Base-by-base conservation (phyloP, 2,113 vertebrate species). In the Rhinopithecus roxellana region DNA sequence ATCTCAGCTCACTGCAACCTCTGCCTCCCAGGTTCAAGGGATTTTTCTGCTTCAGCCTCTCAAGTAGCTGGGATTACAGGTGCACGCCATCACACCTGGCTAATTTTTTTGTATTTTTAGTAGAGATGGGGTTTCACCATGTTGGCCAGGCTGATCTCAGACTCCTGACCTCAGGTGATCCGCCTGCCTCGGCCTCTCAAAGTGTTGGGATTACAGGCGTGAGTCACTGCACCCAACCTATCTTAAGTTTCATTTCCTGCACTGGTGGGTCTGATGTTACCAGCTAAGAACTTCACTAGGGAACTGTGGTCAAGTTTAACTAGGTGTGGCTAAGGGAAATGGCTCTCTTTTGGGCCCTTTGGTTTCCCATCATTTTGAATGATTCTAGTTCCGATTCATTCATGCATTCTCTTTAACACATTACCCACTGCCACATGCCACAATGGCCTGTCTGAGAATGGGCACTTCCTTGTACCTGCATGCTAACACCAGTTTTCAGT, bases 401-500 rank as follows among this genome's bases (percentile, higher is more conserved):
- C 6, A 1, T 22, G 8, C 7, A 1, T 8, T 77, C 10, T 20
- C 50, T 83, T 40, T 22, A 27, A 1, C 9, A 8, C 22, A 22
- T 64, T 13, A 52, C 23, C 30, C 6, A 8, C 14, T 35, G 35
- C 43, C n/a, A 35, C 27, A 1, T 0, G 13, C 40, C 9, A 9
- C 18, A 23, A 0, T 1, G 30, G 5, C 79, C 67, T 61, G 61
- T 18, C 43, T 80, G 64, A n/a, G 67, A 45, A n/a, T 2, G 10
- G 22, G 64, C 5, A 0, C 55, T 38, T 22, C 18, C 69, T 72
- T 72, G 69, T 70, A 38, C 14, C 69, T n/a, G 59, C 59, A 30
- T 25, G 59, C 11, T 67, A 72, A 17, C 57, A 48, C 22, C 32
- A 8, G 27, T 32, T 45, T 40, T 64, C 25, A 20, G 32, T 43